Base-by-base conservation (phyloP, 2,113 vertebrate genomes). In the Lutjanus erythropterus region DNA sequence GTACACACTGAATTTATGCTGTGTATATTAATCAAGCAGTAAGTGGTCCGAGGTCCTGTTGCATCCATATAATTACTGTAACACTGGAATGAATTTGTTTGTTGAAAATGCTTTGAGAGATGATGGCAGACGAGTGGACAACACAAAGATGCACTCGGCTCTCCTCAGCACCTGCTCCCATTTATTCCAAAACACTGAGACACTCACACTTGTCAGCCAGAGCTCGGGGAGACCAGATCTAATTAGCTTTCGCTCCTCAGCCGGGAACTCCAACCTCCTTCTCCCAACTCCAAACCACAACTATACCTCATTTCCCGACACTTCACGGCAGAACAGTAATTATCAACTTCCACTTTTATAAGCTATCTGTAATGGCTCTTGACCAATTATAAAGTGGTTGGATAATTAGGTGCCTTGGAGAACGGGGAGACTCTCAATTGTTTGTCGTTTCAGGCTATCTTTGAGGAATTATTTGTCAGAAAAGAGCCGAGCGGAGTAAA, bases 311-410 rank as follows among this genome's bases (percentile, higher is more conserved):
- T 90, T 89, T 86, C 44, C 71, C 46, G 29, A 84, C 61, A 77
- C 68, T 75, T 39, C 60, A 58, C 18, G 27, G 75, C 75, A 74
- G 61, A 56, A 78, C 71, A 69, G 85, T 86, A 77, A 90, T 87
- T 74, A 86, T 86, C 84, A 75, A 78, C 81, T 81, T 84, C 73
- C 70, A 80, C 65, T 84, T 88, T 92, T 71, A 85, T 90, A 75
- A 78, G 35, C 81, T 80, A 81, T 87, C 86, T 77, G 78, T 83
- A 74, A 84, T 79, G 66, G 78, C 77, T 86, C 79, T 86, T 80
- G 79, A 88, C 90, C 81, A 78, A 76, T 90, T 86, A 86, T 68
- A 75, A 88, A 87, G 76, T 44, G 59, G 67, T 58, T 37, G 47
- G 71, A 84, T 88, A 91, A 92, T 88, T 75, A 85, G 86, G 74